Evolutionary conservation across 2,113 vertebrate genomes (phyloP).

Genomic region (Peromyscus polionotus): DNA sequence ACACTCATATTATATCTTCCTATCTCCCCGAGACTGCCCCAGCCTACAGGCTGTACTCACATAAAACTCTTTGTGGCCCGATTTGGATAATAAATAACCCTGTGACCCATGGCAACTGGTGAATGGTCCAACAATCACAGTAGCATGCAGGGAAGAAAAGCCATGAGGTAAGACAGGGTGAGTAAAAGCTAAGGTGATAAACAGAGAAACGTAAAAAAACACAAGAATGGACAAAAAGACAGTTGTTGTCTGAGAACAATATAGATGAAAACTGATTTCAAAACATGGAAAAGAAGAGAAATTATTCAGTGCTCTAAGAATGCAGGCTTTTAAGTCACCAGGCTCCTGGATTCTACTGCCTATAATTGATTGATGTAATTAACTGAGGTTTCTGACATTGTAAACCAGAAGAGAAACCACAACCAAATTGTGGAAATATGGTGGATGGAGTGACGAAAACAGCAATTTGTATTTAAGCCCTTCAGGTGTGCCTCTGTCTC

Average conservation of each 20-base stretch:
- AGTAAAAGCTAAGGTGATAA: background rate
- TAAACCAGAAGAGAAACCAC: background rate
- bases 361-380: background rate
- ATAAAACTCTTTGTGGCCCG: background rate
- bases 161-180: background rate
- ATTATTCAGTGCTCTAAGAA: background rate
- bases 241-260: background rate
- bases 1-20: accelerated
- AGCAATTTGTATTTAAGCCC: background rate
- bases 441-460: background rate
- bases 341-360: background rate
- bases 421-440: background rate
- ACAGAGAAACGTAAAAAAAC: background rate
- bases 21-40: background rate
- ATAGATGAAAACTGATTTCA: background rate
- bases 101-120: background rate
- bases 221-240: background rate
- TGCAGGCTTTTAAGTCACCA: background rate
- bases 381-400: background rate
- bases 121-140: background rate
- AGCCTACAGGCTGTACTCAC: background rate
- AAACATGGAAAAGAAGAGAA: background rate
- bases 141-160: background rate
- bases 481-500: background rate
- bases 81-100: background rate